These are phyloP conservation scores for Drosophila tropicalis DNA, from an alignment of 1,140 invertebrate genomes.

Conservation along the genomic window DNA sequence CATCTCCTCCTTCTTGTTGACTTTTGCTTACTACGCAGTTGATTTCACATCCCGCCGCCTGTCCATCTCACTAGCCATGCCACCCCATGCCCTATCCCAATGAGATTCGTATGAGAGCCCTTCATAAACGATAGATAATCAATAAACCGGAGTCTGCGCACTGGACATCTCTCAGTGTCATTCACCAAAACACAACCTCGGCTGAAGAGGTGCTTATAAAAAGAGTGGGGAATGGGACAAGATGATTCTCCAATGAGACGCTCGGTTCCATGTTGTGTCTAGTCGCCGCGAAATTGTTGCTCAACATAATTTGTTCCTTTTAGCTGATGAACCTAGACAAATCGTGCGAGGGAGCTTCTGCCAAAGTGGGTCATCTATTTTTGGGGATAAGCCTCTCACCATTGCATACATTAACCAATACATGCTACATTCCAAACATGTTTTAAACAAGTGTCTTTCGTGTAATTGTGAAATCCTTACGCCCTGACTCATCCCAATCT, in stretches of 20 bases:
- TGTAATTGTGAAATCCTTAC: too few species aligned
- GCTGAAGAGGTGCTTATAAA: neutral
- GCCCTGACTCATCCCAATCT: too few species aligned
- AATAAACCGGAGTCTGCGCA: conserved; percentile 64
- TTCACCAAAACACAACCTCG: conserved; percentile 59
- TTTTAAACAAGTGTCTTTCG: neutral
- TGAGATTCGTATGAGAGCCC: conserved; percentile 32
- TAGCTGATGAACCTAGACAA: neutral
- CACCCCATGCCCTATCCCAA: conserved; percentile 74
- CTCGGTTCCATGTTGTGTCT: conserved; percentile 39
- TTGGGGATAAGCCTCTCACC: conserved; percentile 23
- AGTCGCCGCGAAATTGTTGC: conserved; percentile 46
- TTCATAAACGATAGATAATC: conserved; percentile 45
- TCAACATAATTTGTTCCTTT: conserved; percentile 12
- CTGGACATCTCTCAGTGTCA: conserved; percentile 44
- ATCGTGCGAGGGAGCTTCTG: conserved; percentile 16
- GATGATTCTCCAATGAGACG: conserved; percentile 40
- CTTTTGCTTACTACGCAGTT: conserved; percentile 78
- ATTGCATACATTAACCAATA: conserved; percentile 8
- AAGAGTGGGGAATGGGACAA: conserved; percentile 1
- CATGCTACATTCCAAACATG: neutral
- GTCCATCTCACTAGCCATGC: conserved; percentile 6
- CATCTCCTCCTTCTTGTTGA: conserved; percentile 45
- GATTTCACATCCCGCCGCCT: conserved; percentile 63
- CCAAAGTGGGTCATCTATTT: conserved; percentile 72